Evolutionary conservation across 2,797 vertebrate species (phyloP), one percentile per base, ranked within the genome.

Genomic region (Catharus ustulatus): DNA sequence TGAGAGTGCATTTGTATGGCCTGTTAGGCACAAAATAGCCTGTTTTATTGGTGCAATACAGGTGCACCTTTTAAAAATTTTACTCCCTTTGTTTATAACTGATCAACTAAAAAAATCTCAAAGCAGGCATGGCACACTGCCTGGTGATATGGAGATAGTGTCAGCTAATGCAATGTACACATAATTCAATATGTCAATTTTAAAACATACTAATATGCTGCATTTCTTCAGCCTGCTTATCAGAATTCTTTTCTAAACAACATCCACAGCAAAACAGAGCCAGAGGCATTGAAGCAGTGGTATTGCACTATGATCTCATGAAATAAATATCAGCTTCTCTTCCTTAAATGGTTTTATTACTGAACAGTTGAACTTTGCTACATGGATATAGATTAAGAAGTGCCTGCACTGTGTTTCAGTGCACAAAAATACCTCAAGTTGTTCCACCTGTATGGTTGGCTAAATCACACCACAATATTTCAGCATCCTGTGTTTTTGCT

Each of bases 21-120:
- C 88, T 88, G 80, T 87, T 96, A 95, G 62, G 76, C 83, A 94
- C 74, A 95, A 90, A 86, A 95, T 84, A 67, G 55, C 77, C 66
- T 86, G 51, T 30, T 96, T 96, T 93, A 93, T 91, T 79, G 68
- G 89, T 88, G 67, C 43, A 90, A 57, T 84, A 91, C 59, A 93
- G 74, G 76, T 89, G 45, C 36, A 79, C 36, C 43, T 86, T 95
- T 84, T 22, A 91, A 94, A 95, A 81, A 63, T 81, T 86, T 93
- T 88, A 91, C 52, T 94, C 46, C 23, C 29, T 82, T 55, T 96
- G 69, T 91, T 93, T 95, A 59, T 79, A 75, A 88, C 58, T 29
- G 58, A 80, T 90, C 69, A 69, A 32, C 46, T 66, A 17, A 91
- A 90, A 88, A 55, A 62, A 57, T n/a, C 55, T 69, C 43, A 58